A percentile compares a stretch with the other conserved stretches of the same genome.
Conservation (phyloP, 1,140 invertebrate genomes). For the Drosophila kohkoa region DNA sequence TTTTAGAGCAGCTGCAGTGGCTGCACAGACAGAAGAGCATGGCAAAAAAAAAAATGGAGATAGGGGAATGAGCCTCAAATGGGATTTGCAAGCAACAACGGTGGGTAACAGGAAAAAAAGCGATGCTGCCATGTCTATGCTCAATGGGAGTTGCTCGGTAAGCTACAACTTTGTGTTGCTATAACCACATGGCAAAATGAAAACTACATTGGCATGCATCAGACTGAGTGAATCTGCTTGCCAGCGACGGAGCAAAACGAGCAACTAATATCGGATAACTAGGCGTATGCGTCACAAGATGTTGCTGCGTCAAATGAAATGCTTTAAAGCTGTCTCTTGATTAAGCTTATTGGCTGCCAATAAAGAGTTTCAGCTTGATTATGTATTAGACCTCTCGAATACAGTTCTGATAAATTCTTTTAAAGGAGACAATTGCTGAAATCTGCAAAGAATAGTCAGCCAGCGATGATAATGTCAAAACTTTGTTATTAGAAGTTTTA, state of each 20-base stretch:
- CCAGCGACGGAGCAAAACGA: slow-evolving; percentile 21
- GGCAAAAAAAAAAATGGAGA: neutral
- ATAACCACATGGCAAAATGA: slow-evolving; percentile 42
- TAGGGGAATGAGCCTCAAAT: neutral
- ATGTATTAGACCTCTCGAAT: neutral
- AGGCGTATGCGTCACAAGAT: slow-evolving; percentile 63
- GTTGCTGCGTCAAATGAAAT: slow-evolving; percentile 11
- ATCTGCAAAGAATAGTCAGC: too few relatives aligned
- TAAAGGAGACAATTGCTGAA: too few relatives aligned
- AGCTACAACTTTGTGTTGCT: slow-evolving; percentile 48
- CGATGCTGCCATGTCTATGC: slow-evolving; percentile 7
- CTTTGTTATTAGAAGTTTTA: slow-evolving; percentile 26
- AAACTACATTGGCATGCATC: slow-evolving; percentile 67
- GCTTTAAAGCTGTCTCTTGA: neutral
- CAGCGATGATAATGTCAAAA: slow-evolving; percentile 56
- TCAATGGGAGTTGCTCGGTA: slow-evolving; percentile 20
- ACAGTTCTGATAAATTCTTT: neutral
- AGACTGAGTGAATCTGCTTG: slow-evolving; percentile 33
- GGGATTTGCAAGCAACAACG: slow-evolving; percentile 12
- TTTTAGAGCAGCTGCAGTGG: slow-evolving; percentile 40
- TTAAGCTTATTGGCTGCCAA: neutral
- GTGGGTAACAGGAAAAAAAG: neutral
- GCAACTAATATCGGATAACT: slow-evolving; percentile 43
- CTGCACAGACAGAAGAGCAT: neutral
- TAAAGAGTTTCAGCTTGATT: neutral